A percentile compares a stretch with the other conserved stretches of the same genome.
These are phyloP conservation scores for Mallateleia sp. DNA, from an alignment of 2,888 invertebrate genomes.

Conservation along the genomic window DNA sequence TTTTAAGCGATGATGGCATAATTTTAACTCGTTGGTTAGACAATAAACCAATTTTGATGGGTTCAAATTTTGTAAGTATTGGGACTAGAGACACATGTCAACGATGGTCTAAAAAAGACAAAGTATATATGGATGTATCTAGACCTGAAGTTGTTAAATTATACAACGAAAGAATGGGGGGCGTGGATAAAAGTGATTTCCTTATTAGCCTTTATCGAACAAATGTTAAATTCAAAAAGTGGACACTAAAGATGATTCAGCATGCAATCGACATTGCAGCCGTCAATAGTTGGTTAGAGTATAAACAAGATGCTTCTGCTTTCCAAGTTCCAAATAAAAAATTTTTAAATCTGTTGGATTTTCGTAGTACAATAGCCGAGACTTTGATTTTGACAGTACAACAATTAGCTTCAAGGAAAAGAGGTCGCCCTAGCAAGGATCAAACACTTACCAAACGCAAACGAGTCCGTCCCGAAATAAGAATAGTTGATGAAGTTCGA, in stretches of 20 bases:
- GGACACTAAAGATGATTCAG: conserved; percentile 30
- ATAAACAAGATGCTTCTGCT: not conserved
- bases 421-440: not conserved
- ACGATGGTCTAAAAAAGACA: not conserved
- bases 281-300: conserved; percentile 2
- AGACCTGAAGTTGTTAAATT: not conserved
- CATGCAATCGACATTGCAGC: conserved; percentile 20
- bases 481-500: not conserved
- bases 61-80: conserved; percentile 12
- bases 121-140: not conserved
- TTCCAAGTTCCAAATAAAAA: not conserved
- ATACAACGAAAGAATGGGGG: not conserved
- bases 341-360: not conserved
- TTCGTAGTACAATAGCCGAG: not conserved
- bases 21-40: conserved; percentile 14
- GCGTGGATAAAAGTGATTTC: not conserved
- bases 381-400: not conserved
- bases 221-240: conserved; percentile 19
- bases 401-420: not conserved
- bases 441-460: not conserved
- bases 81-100: conserved; percentile 1
- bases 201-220: not conserved
- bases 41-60: not conserved
- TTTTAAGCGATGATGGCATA: conserved; percentile 4
- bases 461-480: not conserved